A percentile compares a stretch with the other conserved stretches of the same genome.
phyloP scores from a whole-genome alignment of 2,888 invertebrate species.

The Oasisia sp. region DNA sequence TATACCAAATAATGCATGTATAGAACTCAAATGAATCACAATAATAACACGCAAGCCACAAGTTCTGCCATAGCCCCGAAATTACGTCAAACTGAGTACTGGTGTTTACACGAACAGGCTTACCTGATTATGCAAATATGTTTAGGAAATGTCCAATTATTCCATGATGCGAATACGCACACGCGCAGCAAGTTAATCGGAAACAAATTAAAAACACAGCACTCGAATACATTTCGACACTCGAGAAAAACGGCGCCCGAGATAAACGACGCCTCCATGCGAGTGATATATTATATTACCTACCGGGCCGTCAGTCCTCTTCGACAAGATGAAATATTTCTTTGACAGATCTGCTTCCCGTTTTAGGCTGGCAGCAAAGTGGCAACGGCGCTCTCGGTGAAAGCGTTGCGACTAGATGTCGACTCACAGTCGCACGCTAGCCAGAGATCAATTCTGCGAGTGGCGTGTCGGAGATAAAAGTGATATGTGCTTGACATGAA shows the following conservation, averaged over 20 bases:
- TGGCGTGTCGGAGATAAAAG: neutral
- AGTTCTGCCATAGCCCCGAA: neutral
- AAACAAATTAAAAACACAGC: neutral
- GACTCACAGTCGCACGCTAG: neutral
- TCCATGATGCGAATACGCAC: neutral
- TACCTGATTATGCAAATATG: neutral
- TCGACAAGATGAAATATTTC: neutral
- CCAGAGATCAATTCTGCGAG: neutral
- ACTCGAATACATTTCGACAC: neutral
- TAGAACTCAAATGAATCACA: neutral
- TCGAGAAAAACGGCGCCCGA: neutral
- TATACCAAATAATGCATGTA: neutral
- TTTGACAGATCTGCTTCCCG: neutral
- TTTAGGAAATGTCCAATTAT: neutral
- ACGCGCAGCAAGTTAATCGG: neutral
- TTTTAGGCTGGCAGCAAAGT: neutral
- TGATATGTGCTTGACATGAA: conserved; percentile 17
- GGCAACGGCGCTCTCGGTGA: neutral
- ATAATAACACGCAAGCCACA: neutral
- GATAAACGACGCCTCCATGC: neutral
- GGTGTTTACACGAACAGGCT: neutral
- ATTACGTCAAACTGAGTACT: neutral
- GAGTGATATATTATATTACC: conserved; percentile 4
- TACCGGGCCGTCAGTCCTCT: neutral
- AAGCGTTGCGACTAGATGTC: neutral